A percentile compares a stretch with the other conserved stretches of the same genome.
phyloP scores from a whole-genome alignment of 2,888 invertebrate species.

The Scaptomyza flava region DNA sequence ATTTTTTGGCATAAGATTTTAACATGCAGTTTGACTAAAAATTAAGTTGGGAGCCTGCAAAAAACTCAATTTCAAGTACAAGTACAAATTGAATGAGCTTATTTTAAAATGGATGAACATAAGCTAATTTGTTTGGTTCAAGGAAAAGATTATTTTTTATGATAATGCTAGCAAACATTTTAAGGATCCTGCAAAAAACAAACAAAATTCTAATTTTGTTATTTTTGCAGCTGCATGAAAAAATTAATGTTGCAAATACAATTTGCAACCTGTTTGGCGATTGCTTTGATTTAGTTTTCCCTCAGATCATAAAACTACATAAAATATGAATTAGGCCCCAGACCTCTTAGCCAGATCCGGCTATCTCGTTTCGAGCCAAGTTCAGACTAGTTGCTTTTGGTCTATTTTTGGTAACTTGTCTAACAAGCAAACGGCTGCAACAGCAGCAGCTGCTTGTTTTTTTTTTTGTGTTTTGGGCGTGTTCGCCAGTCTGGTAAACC shows the following conservation, averaged over 20 bases:
- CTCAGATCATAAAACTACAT: constrained; percentile 57
- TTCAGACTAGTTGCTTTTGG: constrained; percentile 52
- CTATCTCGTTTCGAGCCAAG: constrained; percentile 47
- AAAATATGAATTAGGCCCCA: constrained; percentile 56
- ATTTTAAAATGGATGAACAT: too few relatives aligned
- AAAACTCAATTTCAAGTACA: too few relatives aligned
- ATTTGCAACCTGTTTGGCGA: constrained; percentile 9
- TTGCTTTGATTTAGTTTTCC: constrained; percentile 4
- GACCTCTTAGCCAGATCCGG: constrained; percentile 38
- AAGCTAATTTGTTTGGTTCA: too few relatives aligned
- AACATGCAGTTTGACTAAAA: too few relatives aligned
- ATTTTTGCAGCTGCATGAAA: too few relatives aligned
- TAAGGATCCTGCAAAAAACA: too few relatives aligned
- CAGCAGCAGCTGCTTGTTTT: constrained; percentile 56
- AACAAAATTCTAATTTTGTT: too few relatives aligned
- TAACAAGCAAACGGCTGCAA: constrained; percentile 62
- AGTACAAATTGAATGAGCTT: too few relatives aligned
- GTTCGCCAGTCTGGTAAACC: constrained; percentile 29
- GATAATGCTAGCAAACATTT: too few relatives aligned
- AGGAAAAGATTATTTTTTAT: too few relatives aligned
- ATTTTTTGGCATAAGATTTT: too few relatives aligned
- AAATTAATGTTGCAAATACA: constrained; percentile 7
- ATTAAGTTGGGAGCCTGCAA: too few relatives aligned
- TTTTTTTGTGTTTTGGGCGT: constrained; percentile 55
- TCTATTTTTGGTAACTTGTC: constrained; percentile 80